phyloP scores from a whole-genome alignment of 2,888 invertebrate species.

The Norana najaformis region DNA sequence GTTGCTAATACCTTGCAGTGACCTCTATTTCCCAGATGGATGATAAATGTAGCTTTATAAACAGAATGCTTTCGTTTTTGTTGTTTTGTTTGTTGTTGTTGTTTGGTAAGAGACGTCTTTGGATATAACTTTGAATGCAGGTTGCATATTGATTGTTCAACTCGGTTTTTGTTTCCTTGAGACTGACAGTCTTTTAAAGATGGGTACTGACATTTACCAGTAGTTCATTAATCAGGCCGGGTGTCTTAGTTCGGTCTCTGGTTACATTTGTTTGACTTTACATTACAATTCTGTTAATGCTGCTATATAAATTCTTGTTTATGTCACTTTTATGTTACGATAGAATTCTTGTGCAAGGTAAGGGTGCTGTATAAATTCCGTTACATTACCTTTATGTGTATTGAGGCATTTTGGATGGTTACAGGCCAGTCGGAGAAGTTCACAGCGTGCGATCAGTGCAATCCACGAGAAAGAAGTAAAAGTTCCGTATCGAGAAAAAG shows the following conservation, averaged over 20 bases:
- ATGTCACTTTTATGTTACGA: neutral
- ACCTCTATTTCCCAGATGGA: neutral
- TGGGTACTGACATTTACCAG: no score
- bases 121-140: neutral
- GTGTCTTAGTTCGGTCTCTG: neutral
- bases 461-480: constrained; percentile 5
- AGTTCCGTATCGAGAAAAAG: constrained; percentile 7
- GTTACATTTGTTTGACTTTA: neutral
- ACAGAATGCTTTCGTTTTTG: neutral
- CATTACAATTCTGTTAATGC: neutral
- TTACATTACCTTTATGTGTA: neutral
- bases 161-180: no score
- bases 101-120: neutral
- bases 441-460: constrained; percentile 20
- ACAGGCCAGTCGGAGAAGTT: constrained; percentile 7
- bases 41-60: neutral
- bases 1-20: no score
- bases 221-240: neutral
- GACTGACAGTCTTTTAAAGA: no score
- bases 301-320: neutral
- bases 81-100: neutral
- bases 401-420: no score
- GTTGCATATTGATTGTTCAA: no score
- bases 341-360: neutral
- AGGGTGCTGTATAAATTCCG: neutral